Evolutionary conservation across 2,888 invertebrate species (phyloP), one percentile per base, ranked within the genome.

Genomic region (Hirtodrosophila histrioides): DNA sequence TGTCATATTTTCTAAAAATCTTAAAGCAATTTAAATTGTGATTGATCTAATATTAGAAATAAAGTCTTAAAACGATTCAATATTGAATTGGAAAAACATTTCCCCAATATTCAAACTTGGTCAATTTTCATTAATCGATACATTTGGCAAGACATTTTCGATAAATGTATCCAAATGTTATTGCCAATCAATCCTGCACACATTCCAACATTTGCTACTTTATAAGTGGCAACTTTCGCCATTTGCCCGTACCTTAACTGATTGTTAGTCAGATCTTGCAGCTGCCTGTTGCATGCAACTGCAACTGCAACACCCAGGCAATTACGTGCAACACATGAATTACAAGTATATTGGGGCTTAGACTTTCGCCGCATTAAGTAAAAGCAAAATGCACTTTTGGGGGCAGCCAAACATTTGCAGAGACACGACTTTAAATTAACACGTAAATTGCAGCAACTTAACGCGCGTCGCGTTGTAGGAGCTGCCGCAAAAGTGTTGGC

Each of bases 371-470:
- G 56, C 53, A 58, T 44, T 17, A 55, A 70, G 71, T 80, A 79
- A 83, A 83, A 80, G 71, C 62, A 29, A 31, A 54, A 58, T 8
- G 27, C 31, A 35, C 29, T 39, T 23, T 17, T 27, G 54, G 66
- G 72, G 72, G 63, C 69, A 63, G 56, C 46, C 45, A 68, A 73
- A 73, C 74, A 82, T 78, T 85, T 65, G 68, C 64, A 76, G 61
- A 80, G 78, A 77, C 82, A 86, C 86, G 82, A 82, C 63, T 86
- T 66, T 60, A 82, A 82, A 82, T 82, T 86, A 82, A 82, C 86
- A 82, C 86, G 82, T 82, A 82, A 82, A 82, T 82, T 82, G 82
- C 84, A 54, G 73, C 81, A 68, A 81, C 62, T 84, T 84, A 82
- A 78, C 82, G 84, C 84, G 80, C 75, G 51, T 67, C 84, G 80